phyloP scores from a whole-genome alignment of 2,797 vertebrate genomes.

The Eulemur rubriventer region DNA sequence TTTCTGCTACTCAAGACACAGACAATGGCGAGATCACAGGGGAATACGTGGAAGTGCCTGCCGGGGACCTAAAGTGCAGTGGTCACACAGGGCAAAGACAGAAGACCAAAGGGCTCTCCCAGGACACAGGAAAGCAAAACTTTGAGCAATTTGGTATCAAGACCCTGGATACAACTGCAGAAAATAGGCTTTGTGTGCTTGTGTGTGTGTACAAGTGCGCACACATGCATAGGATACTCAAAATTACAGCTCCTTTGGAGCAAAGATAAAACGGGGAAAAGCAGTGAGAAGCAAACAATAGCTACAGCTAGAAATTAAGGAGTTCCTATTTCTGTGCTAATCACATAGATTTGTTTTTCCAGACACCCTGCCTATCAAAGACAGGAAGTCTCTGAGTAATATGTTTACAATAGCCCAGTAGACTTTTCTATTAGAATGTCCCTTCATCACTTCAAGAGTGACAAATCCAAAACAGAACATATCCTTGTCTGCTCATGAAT shows the following conservation, averaged over 20 bases:
- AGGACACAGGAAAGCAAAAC: neutral
- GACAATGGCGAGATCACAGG: neutral
- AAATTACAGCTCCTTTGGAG: neutral
- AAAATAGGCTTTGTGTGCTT: neutral
- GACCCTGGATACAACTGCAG: neutral
- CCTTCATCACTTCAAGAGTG: constrained; percentile 49
- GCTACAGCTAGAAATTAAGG: neutral
- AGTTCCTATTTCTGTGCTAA: constrained; percentile 9
- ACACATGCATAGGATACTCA: neutral
- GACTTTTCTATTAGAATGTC: neutral
- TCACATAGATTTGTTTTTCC: constrained; percentile 49
- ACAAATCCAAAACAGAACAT: constrained; percentile 26
- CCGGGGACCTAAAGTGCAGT: neutral
- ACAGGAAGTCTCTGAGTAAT: constrained; percentile 46
- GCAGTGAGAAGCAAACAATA: neutral
- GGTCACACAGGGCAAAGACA: accelerated
- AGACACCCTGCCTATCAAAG: constrained; percentile 36
- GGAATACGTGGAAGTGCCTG: neutral
- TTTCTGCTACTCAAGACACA: neutral
- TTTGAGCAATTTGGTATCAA: neutral
- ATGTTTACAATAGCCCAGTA: constrained; percentile 19
- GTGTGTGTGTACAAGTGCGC: accelerated
- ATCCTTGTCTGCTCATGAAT: constrained; percentile 11
- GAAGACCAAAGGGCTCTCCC: neutral
- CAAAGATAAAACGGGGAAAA: neutral